Conservation (phyloP, 1,140 invertebrate genomes). For the Micrasema minimum region DNA sequence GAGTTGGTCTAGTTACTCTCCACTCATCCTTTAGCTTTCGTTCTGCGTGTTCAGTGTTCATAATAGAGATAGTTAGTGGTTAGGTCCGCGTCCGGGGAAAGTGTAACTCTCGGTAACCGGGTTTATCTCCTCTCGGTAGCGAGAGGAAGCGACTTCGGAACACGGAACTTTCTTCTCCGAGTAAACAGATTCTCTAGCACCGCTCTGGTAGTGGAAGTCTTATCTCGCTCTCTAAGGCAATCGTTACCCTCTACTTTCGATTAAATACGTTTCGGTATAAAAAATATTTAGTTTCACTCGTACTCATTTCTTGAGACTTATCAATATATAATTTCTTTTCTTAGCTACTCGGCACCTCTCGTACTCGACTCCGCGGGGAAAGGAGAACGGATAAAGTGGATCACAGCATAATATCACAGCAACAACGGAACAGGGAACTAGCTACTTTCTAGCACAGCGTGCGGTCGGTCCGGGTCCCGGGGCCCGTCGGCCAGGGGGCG, state of each 20-base stretch:
- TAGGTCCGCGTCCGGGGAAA: too few relatives aligned
- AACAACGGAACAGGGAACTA: slow-evolving; percentile 17
- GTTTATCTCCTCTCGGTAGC: too few relatives aligned
- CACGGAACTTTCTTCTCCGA: neutral
- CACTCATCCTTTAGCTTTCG: too few relatives aligned
- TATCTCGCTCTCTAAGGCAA: neutral
- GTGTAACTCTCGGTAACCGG: too few relatives aligned
- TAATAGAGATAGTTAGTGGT: too few relatives aligned
- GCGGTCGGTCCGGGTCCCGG: slow-evolving; percentile 12
- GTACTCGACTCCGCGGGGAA: slow-evolving; percentile 6
- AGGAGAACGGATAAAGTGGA: slow-evolving; percentile 19
- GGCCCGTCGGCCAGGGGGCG: slow-evolving; percentile 17
- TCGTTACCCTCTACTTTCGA: neutral
- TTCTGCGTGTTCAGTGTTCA: too few relatives aligned
- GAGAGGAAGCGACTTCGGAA: neutral
- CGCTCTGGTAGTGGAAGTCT: neutral
- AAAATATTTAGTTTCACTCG: slow-evolving; percentile 26
- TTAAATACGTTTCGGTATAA: slow-evolving; percentile 28
- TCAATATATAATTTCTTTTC: slow-evolving; percentile 24
- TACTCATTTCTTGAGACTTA: slow-evolving; percentile 6
- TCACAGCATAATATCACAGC: slow-evolving; percentile 45
- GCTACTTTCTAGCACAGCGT: neutral
- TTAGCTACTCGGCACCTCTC: slow-evolving; percentile 12
- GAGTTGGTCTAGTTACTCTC: too few relatives aligned
- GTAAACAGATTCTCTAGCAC: neutral